Evolutionary conservation across 2,113 vertebrate genomes (phyloP).

Genomic region (Lota lota): DNA sequence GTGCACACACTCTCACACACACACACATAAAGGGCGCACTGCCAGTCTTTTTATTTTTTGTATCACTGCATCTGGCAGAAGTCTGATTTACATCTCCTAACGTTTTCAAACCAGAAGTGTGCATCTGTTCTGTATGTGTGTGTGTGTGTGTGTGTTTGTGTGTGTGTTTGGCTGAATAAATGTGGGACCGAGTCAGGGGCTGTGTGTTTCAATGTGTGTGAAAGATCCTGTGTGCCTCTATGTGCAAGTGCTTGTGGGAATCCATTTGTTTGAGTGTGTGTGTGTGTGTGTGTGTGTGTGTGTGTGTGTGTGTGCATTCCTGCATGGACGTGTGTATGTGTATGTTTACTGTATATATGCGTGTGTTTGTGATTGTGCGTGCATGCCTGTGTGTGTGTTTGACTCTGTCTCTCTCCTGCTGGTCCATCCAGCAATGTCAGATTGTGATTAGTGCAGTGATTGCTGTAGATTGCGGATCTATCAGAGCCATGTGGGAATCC

Average conservation of each 20-base stretch:
- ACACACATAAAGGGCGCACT: background rate
- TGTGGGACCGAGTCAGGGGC: background rate
- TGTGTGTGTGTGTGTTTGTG: background rate
- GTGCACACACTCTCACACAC: background rate
- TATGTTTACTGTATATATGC: background rate
- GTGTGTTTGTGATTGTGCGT: too few species aligned
- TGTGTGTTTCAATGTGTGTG: constrained; percentile 5
- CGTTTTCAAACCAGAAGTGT: constrained; percentile 40
- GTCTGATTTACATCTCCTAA: constrained; percentile 55
- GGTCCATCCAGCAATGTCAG: constrained; percentile 30
- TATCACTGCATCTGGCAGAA: constrained; percentile 52
- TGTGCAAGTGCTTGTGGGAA: background rate
- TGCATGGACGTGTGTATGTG: background rate
- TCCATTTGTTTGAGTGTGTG: background rate
- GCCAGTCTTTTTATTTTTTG: constrained; percentile 27
- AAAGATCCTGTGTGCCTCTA: background rate
- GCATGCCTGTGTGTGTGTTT: constrained; percentile 2
- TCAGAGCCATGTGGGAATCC: constrained; percentile 54
- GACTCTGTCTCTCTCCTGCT: constrained; percentile 17
- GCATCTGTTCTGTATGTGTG: constrained; percentile 42
- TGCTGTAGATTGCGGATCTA: constrained; percentile 27
- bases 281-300: too few species aligned
- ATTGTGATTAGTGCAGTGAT: constrained; percentile 39
- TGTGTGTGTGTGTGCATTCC: background rate
- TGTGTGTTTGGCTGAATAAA: background rate